Base-by-base conservation (phyloP, 2,888 invertebrate genomes). In the Dolichomitus sp. region DNA sequence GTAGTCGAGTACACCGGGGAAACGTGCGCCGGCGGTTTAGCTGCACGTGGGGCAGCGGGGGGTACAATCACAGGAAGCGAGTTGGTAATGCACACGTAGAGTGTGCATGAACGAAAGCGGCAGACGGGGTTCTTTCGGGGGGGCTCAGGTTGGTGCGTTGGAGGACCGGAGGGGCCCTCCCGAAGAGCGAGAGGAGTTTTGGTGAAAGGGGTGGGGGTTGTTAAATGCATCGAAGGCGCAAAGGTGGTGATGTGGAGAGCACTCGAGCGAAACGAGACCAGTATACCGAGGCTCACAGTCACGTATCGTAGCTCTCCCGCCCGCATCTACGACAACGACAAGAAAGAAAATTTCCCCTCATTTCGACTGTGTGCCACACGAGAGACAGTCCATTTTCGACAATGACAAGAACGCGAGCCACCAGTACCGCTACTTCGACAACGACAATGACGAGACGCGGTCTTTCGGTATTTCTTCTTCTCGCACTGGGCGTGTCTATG, bases 241-340 rank as follows among this genome's bases (percentile, higher is more conserved):
- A 82, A 80, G 79, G 88, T 88, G 88, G 87, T 89, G 90, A 89
- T 89, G 90, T 91, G 89, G 89, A 88, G 88, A 82, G 81, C 87
- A 88, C 73, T 89, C 88, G 88, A 88, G 89, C 88, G 88, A 89
- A 91, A 89, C 91, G 90, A 90, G 91, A 91, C 89, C 90, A 90
- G 90, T 90, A 59, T 59, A 90, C 52, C 80, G 70, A 76, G 72
- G 68, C 37, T 59, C 87, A 88, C 85, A 89, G 90, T 88, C 81
- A 88, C 85, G 85, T 85, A 84, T 86, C 89, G 57, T 88, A 88
- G 85, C 87, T 87, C 83, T 85, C 81, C 82, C 84, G 86, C 84
- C 83, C 73, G 73, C 76, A 80, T 57, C 73, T 66, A 81, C 70
- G 74, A 78, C 81, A 54, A 66, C 52, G 68, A 82, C 74, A 73